Conservation (phyloP, 2,888 invertebrate genomes). For the Eueremaeus valkanovi region DNA sequence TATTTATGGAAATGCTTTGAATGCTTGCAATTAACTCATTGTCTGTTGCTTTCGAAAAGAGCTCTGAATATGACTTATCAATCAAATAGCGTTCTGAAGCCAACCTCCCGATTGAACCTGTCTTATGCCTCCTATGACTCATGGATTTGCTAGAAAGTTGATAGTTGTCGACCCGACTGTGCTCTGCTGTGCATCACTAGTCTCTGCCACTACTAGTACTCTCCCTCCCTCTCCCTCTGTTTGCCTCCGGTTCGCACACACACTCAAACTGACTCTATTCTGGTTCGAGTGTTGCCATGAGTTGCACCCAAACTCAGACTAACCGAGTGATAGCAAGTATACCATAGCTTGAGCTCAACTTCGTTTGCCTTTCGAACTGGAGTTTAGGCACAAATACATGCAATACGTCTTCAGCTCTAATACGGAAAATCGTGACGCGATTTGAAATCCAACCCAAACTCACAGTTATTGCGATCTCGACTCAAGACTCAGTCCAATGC, state of each 20-base stretch:
- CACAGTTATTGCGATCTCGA: no score
- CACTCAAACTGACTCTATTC: constrained; percentile 7
- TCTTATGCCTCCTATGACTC: no score
- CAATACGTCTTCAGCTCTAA: not conserved
- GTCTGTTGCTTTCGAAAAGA: no score
- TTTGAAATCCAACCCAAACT: constrained; percentile 14
- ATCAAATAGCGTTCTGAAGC: no score
- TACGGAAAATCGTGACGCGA: not conserved
- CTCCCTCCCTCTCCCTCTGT: not conserved
- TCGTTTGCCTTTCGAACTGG: not conserved
- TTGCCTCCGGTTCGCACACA: not conserved
- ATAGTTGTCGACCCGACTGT: no score
- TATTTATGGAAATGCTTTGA: no score
- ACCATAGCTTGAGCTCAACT: not conserved
- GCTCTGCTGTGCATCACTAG: not conserved
- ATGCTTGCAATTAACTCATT: no score
- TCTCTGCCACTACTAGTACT: not conserved
- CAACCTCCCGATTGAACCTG: no score
- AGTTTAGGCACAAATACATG: not conserved
- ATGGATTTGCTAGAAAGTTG: no score
- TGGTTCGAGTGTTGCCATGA: constrained; percentile 39
- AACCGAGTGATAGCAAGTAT: constrained; percentile 6
- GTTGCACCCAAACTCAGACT: constrained; percentile 1
- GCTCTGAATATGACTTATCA: no score
- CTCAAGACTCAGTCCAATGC: not conserved